Percentiles rank a stretch among this genome's conserved stretches.
Conservation (phyloP, 2,888 invertebrate species). For the Pollenia angustigena region DNA sequence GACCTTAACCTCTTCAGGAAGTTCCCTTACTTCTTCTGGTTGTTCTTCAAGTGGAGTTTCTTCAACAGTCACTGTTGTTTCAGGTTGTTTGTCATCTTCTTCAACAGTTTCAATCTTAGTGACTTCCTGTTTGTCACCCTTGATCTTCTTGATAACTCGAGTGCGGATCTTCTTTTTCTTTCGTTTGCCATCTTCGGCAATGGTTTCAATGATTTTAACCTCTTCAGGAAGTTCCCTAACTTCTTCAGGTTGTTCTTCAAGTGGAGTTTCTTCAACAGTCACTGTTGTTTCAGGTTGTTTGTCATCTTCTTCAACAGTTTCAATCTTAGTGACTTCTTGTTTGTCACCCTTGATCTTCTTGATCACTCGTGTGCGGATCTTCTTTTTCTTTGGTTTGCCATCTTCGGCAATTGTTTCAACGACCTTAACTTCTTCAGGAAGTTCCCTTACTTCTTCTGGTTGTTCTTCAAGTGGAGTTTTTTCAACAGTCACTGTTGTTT, state of each 20-base stretch:
- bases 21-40: conserved; percentile 8
- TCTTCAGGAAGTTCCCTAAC: conserved; percentile 49
- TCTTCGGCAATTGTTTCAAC: conserved; percentile 23
- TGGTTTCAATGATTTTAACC: conserved; percentile 59
- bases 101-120: conserved; percentile 60
- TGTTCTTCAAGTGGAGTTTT: conserved; percentile 9
- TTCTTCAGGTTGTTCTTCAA: conserved; percentile 70
- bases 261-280: conserved; percentile 71
- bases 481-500: conserved; percentile 34
- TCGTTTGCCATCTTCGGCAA: conserved; percentile 74
- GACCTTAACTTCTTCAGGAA: conserved; percentile 16
- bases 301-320: conserved; percentile 67
- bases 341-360: conserved; percentile 22
- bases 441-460: not conserved
- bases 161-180: conserved; percentile 81
- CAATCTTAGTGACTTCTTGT: conserved; percentile 32
- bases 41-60: conserved; percentile 29
- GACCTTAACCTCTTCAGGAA: conserved; percentile 51
- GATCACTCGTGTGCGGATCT: conserved; percentile 28
- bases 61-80: conserved; percentile 49
- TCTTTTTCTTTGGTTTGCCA: conserved; percentile 16
- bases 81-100: conserved; percentile 54
- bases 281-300: conserved; percentile 74
- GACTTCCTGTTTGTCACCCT: conserved; percentile 70
- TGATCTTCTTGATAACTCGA: conserved; percentile 79